Evolutionary conservation across 2,888 invertebrate genomes (phyloP).

Genomic region (Plebejus argus): DNA sequence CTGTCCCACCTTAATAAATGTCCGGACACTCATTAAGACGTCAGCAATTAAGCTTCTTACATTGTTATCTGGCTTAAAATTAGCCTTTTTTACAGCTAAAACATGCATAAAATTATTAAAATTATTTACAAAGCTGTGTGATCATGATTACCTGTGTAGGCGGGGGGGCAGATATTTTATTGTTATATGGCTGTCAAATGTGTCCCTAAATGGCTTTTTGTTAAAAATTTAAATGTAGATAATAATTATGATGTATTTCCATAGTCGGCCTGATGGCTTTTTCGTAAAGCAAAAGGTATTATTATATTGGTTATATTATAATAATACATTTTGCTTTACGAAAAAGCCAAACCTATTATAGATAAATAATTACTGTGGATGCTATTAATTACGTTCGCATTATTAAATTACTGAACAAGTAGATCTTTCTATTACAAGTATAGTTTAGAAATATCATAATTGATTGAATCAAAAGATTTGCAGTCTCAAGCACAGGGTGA

Average conservation of each 20-base stretch:
- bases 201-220: background rate
- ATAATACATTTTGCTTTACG: too few relatives aligned
- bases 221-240: background rate
- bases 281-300: too few relatives aligned
- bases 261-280: too few relatives aligned
- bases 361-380: too few relatives aligned
- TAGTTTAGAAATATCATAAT: background rate
- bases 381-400: background rate
- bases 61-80: background rate
- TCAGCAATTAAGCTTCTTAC: conserved; percentile 18
- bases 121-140: background rate
- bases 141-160: background rate
- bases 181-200: background rate
- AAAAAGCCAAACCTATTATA: too few relatives aligned
- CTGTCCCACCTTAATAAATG: conserved; percentile 23
- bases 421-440: background rate
- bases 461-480: background rate
- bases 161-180: background rate
- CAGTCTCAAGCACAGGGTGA: background rate
- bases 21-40: conserved; percentile 17
- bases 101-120: background rate
- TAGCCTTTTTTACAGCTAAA: background rate
- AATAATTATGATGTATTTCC: background rate
- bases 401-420: background rate
- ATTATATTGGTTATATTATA: too few relatives aligned